Evolutionary conservation across 2,888 invertebrate genomes (phyloP), one percentile per base, ranked within the genome.

Genomic region (Pogonocherus hispidulus): DNA sequence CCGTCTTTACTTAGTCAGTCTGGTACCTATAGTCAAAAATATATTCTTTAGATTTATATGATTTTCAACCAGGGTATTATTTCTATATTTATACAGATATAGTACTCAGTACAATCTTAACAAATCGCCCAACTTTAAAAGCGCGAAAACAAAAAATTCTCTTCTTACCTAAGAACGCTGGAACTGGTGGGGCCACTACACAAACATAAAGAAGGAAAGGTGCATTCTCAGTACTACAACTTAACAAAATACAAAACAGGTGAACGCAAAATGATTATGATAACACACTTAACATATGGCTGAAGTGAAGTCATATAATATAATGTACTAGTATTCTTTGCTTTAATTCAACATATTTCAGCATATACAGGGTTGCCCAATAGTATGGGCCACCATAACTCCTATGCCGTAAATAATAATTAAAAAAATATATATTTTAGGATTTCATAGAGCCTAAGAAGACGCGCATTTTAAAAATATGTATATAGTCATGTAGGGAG

Each of bases 181-280:
- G 81, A 75, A 76, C 79, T 72, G 81, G 78, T 71, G 79, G 79
- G 64, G 73, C 76, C 82, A 80, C 84, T 84, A 84, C 79, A 82
- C 76, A 80, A 77, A 82, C 76, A 84, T 80, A 81, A 81, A 78
- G 76, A 73, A 79, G 79, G 77, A 77, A 77, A 80, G 78, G 82
- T 82, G 82, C 83, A 80, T 80, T 84, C 82, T 82, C 79, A 77
- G 73, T 80, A 82, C 80, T 80, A 83, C 78, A 82, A 82, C 80
- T 79, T 72, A 81, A 80, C 69, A 78, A 72, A 76, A 74, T 69
- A 71, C 60, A 70, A 72, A 74, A 70, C 63, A 54, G 68, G 51
- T 62, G 68, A 70, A 69, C 60, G 55, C 59, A 70, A 70, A 63
- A 54, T 67, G 60, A 55, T 37, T 20, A 37, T 14, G 35, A 8